Conservation (phyloP, 2,888 invertebrate species). For the Andrena dorsata region DNA sequence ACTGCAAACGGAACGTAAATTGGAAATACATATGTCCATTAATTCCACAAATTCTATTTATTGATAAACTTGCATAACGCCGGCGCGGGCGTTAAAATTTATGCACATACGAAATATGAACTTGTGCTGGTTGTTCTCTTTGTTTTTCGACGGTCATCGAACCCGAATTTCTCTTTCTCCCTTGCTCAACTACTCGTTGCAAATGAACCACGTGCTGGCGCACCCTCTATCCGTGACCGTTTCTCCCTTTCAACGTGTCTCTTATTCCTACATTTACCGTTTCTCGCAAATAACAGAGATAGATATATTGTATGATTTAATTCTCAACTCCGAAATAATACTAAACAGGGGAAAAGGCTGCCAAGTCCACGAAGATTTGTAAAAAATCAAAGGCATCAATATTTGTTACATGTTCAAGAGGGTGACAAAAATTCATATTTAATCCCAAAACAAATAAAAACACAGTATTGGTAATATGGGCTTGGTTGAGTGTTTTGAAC, state of each 20-base stretch:
- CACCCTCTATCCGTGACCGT: slow-evolving; percentile 44
- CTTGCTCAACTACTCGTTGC: slow-evolving; percentile 54
- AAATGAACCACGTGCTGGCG: slow-evolving; percentile 50
- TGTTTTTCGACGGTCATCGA: slow-evolving; percentile 57
- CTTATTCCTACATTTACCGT: slow-evolving; percentile 38
- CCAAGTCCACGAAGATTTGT: too few species aligned
- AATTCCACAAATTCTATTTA: slow-evolving; percentile 3
- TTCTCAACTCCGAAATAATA: neutral
- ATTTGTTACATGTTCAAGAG: too few species aligned
- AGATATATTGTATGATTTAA: neutral
- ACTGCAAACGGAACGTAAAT: neutral
- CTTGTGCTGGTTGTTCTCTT: slow-evolving; percentile 41
- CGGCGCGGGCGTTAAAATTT: slow-evolving; percentile 34
- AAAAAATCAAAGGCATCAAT: too few species aligned
- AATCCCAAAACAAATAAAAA: too few species aligned
- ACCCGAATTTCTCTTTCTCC: slow-evolving; percentile 46
- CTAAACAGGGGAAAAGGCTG: neutral
- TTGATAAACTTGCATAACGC: slow-evolving; percentile 11
- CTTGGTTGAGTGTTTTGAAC: too few species aligned
- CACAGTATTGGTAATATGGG: too few species aligned
- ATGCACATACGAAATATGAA: slow-evolving; percentile 52
- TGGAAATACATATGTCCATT: neutral
- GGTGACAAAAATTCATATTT: too few species aligned
- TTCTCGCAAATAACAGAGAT: slow-evolving; percentile 7
- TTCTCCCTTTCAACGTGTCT: slow-evolving; percentile 48